Evolutionary conservation across 2,113 vertebrate genomes (phyloP), one percentile per base, ranked within the genome.

Genomic region (Accipiter virgatus): DNA sequence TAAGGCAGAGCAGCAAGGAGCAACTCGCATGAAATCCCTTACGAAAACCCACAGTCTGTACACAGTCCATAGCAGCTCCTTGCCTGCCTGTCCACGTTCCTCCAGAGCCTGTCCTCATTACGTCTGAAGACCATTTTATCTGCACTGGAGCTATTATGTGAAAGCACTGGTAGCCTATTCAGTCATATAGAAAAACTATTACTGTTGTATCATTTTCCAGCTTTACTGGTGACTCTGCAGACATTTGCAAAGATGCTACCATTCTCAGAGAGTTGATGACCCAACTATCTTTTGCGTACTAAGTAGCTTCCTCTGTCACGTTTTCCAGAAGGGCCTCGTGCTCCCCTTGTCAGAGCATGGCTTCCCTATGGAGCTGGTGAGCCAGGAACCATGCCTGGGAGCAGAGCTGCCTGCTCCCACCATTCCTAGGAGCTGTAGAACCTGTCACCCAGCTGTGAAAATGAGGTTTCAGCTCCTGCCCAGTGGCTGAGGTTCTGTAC

Each of bases 11-110:
- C 36, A 4, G 9, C 48, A 9, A 38, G 70, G 50, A 70, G 56
- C 48, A 9, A 1, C 53, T 7, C 62, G 2, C 48, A 21, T 25
- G 58, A 50, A 34, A 52, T 38, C 43, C 50, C 32, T 34, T 22
- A 3, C 0, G 3, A 40, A 38, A 68, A 7, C 53, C 31, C 40
- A 3, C 10, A 1, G 38, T 10, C 26, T 22, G 31, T 31, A 2
- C 7, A 2, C 6, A 15, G 48, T 7, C 53, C 13, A 2, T 13
- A 7, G 75, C 74, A 42, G 68, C 47, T 56, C 62, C 55, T 36
- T 16, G 36, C 43, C 56, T 34, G 36, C 70, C 40, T 3, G 31
- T 10, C 71, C 50, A 1, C 2, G 0, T 36, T 72, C 65, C 40
- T 52, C 27, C 56, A 18, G 68, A 36, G 56, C 16, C 83, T 20